Evolutionary conservation across 2,113 vertebrate species (phyloP), one percentile per base, ranked within the genome.

Genomic region (Agelaius phoeniceus): DNA sequence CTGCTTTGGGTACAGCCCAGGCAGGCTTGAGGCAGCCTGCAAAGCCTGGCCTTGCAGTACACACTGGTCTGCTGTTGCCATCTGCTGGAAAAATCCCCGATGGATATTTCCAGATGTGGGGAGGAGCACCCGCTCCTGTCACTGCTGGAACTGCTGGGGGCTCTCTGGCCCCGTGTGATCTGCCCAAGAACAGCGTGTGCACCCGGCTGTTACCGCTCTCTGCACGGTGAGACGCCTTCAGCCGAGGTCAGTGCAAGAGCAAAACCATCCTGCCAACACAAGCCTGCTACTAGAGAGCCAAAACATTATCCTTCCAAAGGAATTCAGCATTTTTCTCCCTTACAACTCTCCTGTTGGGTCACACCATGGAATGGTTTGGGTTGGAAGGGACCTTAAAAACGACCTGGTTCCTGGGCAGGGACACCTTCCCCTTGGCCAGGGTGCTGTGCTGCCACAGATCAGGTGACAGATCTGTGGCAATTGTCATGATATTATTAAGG

Each of bases 1-100:
- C 33, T 35, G 46, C 9, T 27, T 6, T 31, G 59, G 28, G 31
- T 28, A 15, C 6, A 52, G 26, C 80, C 37, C 72, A 7, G n/a
- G 10, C 43, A 30, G 33, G 5, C 8, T 17, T 37, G 58, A 6
- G 15, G 23, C 41, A 63, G 35, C 26, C 69, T 44, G 41, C 44
- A 57, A 28, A 58, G 0, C 0, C 69, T 65, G 48, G 15, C 55
- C 31, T 24, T 62, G 27, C 3, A 1, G n/a, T 69, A 72, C 87
- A 98, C 97, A 88, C 77, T 19, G 81, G 95, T 98, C 96, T 65
- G 72, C 89, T 97, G n/a, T 96, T 94, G 96, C 98, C 98, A 98
- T 92, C 98, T 98, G 93, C 98, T 98, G 98, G 98, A 57, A 39
- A 30, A 13, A 69, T 13, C 48, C 72, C 71, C 43, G 3, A 23